Base-by-base conservation (phyloP, 2,113 vertebrate genomes). In the Arothron firmamentum region DNA sequence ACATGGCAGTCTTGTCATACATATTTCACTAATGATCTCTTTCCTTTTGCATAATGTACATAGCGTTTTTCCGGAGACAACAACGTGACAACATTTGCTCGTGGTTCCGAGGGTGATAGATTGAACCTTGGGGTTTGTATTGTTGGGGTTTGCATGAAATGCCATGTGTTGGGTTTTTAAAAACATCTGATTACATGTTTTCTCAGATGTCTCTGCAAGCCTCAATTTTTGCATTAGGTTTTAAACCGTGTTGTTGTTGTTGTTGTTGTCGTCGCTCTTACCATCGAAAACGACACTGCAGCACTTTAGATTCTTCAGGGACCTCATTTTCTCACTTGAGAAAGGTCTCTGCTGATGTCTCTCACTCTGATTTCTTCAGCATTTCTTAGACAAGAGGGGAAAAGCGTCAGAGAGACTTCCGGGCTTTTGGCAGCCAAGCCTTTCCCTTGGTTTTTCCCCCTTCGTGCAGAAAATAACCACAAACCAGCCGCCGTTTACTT, bases 391-490 rank as follows among this genome's bases (percentile, higher is more conserved):
- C 28, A n/a, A 59, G 57, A 46, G 28, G 60, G 62, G 59, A 19
- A 46, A 41, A 65, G 62, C 59, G 60, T 65, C 63, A 65, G 23
- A 20, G 34, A 65, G 65, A 75, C 78, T 54, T 68, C 58, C 72
- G 68, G 59, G 61, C 58, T 65, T 68, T 65, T 68, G 67, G 54
- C 75, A 81, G 55, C 18, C 42, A n/a, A n/a, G n/a, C n/a, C n/a
- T n/a, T n/a, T n/a, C n/a, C n/a, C n/a, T n/a, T n/a, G n/a, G n/a
- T n/a, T 23, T 23, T 23, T 23, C 21, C 2, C 21, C 21, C 21
- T 23, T 23, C 21, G 3, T 23, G 3, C 3, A 23, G 21, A 23
- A 23, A 23, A 23, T 23, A 23, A 23, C 21, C 21, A 23, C 21
- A 23, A 23, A 23, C 48, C 72, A 2, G 1, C 23, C 48, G 23